These are phyloP conservation scores for Drosophila burlai DNA, from an alignment of 1,140 invertebrate genomes.

Conservation along the genomic window DNA sequence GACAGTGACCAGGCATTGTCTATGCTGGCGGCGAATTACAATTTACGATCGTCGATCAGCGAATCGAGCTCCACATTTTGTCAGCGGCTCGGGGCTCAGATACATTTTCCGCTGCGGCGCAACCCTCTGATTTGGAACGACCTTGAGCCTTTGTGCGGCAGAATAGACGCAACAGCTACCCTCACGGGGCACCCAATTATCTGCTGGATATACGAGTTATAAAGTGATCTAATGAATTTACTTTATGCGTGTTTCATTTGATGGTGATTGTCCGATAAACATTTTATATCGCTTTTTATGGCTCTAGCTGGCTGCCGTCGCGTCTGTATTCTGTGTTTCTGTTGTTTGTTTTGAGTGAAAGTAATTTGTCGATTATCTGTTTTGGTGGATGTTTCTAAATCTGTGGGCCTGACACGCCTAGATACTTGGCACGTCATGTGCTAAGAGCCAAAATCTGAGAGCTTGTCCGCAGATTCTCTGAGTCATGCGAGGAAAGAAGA, in stretches of 20 bases:
- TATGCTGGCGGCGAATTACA: conserved; percentile 34
- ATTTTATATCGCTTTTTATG: conserved; percentile 63
- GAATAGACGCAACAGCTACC: conserved; percentile 8
- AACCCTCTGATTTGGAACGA: conserved; percentile 69
- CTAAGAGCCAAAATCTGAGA: conserved; percentile 50
- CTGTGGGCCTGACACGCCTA: conserved; percentile 48
- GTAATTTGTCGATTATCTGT: conserved; percentile 66
- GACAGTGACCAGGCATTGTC: conserved; percentile 67
- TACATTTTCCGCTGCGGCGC: conserved; percentile 26
- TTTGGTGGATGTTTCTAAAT: conserved; percentile 14
- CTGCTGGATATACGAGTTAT: conserved; percentile 44
- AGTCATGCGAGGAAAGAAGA: conserved; percentile 50
- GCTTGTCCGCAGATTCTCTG: conserved; percentile 48
- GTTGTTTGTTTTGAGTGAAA: conserved; percentile 66
- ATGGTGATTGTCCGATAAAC: conserved; percentile 65
- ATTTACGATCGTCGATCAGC: conserved; percentile 52
- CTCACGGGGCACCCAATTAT: conserved; percentile 49
- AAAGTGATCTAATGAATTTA: conserved; percentile 63
- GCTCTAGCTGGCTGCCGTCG: conserved; percentile 28
- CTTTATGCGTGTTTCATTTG: conserved; percentile 57
- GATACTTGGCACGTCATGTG: conserved; percentile 42
- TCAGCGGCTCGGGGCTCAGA: conserved; percentile 23
- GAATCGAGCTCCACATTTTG: conserved; percentile 56
- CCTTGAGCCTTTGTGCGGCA: conserved; percentile 55
- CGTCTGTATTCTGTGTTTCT: conserved; percentile 9